Evolutionary conservation across 2,113 vertebrate species (phyloP), one percentile per base, ranked within the genome.

Genomic region (Lophius piscatorius): DNA sequence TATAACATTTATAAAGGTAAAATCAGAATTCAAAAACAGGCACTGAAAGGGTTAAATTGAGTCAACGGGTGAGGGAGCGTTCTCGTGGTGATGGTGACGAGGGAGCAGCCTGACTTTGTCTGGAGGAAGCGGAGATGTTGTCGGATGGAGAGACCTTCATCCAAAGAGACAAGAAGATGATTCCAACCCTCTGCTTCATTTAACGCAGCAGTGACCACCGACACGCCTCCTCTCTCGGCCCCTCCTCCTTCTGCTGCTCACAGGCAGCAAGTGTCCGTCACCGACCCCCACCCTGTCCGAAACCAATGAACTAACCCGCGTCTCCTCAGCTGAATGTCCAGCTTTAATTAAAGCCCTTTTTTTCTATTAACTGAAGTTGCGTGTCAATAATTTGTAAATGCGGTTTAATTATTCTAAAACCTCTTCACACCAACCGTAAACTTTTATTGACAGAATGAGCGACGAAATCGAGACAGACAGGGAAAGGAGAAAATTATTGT

Each of bases 401-500:
- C n/a, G n/a, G n/a, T n/a, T n/a, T n/a, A n/a, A n/a, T n/a, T n/a
- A n/a, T n/a, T n/a, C n/a, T n/a, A n/a, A n/a, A n/a, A n/a, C n/a
- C n/a, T n/a, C n/a, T 28, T 28, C 26, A 28, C 26, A 28, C 26
- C 24, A 49, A 44, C 42, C 23, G 20, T 26, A 50, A 74, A 56
- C 36, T 72, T 11, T 21, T 68, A 85, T 76, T 78, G 84, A 74
- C 73, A 64, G 40, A 59, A 71, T 61, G 49, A 84, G 56, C 76
- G 70, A 77, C 33, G 7, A 63, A 79, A 84, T 79, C 79, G 76
- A 74, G 52, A 79, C 18, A 64, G 75, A 85, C 57, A 57, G 49
- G 63, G 49, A 47, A 79, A 86, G 83, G 73, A 77, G 61, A 67
- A 72, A 83, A 81, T 78, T 14, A 74, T 67, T 81, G 63, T 79